phyloP scores from a whole-genome alignment of 2,113 vertebrate species.

The Perca schrenkii region DNA sequence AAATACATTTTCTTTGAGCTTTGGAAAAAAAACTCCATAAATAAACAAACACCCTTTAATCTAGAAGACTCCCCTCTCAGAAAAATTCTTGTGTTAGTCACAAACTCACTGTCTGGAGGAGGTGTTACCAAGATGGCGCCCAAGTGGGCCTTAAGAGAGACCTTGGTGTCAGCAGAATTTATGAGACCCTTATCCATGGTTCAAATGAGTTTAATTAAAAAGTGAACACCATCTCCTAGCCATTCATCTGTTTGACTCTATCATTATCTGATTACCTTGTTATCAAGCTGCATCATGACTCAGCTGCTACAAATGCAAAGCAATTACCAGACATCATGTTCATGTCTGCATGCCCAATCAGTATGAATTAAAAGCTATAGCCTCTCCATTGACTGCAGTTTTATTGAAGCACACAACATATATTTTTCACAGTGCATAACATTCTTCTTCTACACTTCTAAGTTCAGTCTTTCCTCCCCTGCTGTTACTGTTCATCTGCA shows the following conservation, averaged over 20 bases:
- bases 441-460: slow-evolving; percentile 30
- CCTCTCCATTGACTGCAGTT: slow-evolving; percentile 13
- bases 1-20: neutral
- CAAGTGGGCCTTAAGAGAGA: slow-evolving; percentile 25
- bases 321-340: slow-evolving; percentile 50
- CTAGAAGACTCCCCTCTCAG: neutral
- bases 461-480: slow-evolving; percentile 59
- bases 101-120: slow-evolving; percentile 10
- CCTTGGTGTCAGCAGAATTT: slow-evolving; percentile 56
- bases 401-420: slow-evolving; percentile 15
- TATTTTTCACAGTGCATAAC: slow-evolving; percentile 36
- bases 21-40: neutral
- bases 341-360: slow-evolving; percentile 22
- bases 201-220: slow-evolving; percentile 69
- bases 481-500: slow-evolving; percentile 69
- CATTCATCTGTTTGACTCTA: slow-evolving; percentile 58
- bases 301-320: slow-evolving; percentile 51
- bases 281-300: slow-evolving; percentile 41
- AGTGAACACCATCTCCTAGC: slow-evolving; percentile 48
- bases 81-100: slow-evolving; percentile 18
- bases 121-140: slow-evolving; percentile 11
- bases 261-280: slow-evolving; percentile 64
- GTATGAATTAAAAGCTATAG: slow-evolving; percentile 30
- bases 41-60: neutral
- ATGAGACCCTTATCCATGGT: slow-evolving; percentile 58